Percentiles rank a stretch among this genome's conserved stretches.
Conservation (phyloP, 2,888 invertebrate genomes). For the Homarus gammarus region DNA sequence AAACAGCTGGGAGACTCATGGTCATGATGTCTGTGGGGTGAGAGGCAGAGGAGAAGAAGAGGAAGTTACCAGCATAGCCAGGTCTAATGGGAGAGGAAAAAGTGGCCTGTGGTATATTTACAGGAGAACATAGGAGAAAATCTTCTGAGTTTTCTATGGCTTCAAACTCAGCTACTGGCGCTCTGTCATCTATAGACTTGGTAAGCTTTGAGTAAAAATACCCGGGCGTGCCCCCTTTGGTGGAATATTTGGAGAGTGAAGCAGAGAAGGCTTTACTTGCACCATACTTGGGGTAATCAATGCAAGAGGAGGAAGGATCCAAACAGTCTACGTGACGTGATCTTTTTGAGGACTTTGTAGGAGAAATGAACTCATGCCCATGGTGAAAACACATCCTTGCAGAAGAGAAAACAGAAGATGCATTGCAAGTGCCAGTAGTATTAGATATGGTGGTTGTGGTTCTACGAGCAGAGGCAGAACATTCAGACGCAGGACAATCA, state of each 20-base stretch:
- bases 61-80: constrained; percentile 62
- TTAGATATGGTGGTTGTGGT: constrained; percentile 34
- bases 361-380: constrained; percentile 43
- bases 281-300: constrained; percentile 66
- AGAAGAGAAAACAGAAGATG: constrained; percentile 28
- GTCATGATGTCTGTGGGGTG: constrained; percentile 69
- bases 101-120: constrained; percentile 43
- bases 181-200: constrained; percentile 55
- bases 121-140: constrained; percentile 36
- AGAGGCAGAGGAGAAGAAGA: constrained; percentile 64
- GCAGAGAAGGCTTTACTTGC: constrained; percentile 73
- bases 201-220: constrained; percentile 74
- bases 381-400: constrained; percentile 23
- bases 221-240: constrained; percentile 53
- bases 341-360: constrained; percentile 15
- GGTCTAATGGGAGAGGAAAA: constrained; percentile 52
- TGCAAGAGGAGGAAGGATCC: constrained; percentile 28
- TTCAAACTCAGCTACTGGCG: constrained; percentile 63
- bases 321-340: constrained; percentile 27
- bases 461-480: constrained; percentile 37
- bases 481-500: constrained; percentile 38
- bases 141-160: constrained; percentile 54
- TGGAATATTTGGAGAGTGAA: constrained; percentile 68
- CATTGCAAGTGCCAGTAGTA: constrained; percentile 40
- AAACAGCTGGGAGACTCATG: constrained; percentile 70